Conservation (phyloP, 1,140 invertebrate genomes). For the Camponotus pennsylvanicus region DNA sequence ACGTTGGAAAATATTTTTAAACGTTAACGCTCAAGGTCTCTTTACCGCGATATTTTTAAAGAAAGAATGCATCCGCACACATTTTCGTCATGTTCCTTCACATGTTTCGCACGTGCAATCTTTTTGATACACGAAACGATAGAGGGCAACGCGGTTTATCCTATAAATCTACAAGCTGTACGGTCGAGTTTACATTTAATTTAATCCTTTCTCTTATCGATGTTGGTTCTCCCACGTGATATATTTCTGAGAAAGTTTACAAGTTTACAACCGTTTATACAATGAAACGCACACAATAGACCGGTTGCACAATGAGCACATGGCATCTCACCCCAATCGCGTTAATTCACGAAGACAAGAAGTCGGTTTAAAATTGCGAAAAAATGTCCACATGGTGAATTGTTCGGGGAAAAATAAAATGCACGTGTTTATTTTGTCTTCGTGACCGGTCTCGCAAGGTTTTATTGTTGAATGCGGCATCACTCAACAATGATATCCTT, state of each 20-base stretch:
- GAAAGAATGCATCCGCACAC: constrained; percentile 25
- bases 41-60: constrained; percentile 43
- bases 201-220: constrained; percentile 49
- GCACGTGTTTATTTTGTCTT: constrained; percentile 16
- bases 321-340: neutral
- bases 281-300: neutral
- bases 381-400: constrained; percentile 4
- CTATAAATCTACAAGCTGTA: constrained; percentile 1
- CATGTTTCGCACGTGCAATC: constrained; percentile 2
- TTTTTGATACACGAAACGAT: constrained; percentile 19
- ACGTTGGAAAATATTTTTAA: constrained; percentile 54
- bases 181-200: constrained; percentile 53
- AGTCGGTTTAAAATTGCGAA: neutral
- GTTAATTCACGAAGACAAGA: neutral
- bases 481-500: constrained; percentile 31
- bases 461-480: neutral
- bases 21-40: constrained; percentile 35
- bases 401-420: constrained; percentile 8
- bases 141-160: constrained; percentile 2
- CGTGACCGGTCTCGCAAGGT: neutral
- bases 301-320: constrained; percentile 20
- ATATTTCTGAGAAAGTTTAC: constrained; percentile 11
- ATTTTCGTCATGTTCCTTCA: neutral
- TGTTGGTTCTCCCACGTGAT: neutral
- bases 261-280: neutral